A percentile compares a stretch with the other conserved stretches of the same genome.
phyloP scores from a whole-genome alignment of 2,113 vertebrate species.

The Ivindomyrus marchei region DNA sequence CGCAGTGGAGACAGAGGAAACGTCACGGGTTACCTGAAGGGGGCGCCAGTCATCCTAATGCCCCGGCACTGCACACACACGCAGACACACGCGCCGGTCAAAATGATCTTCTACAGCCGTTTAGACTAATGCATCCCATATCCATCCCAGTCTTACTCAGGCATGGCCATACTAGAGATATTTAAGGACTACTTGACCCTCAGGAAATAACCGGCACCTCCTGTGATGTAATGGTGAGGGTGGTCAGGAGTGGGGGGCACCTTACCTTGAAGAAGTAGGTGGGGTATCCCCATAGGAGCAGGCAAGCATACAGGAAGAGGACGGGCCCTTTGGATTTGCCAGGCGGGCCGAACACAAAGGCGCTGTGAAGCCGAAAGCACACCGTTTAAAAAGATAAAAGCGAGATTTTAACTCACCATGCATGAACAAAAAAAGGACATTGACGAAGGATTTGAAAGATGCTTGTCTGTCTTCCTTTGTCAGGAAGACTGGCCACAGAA shows the following conservation, averaged over 20 bases:
- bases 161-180: background rate
- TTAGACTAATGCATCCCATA: background rate
- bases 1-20: constrained; percentile 17
- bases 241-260: background rate
- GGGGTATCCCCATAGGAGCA: constrained; percentile 41
- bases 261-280: constrained; percentile 32
- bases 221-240: background rate
- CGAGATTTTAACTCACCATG: background rate
- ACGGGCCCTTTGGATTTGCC: constrained; percentile 33
- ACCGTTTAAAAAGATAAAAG: background rate
- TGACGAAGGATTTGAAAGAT: background rate
- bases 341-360: constrained; percentile 27
- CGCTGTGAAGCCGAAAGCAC: constrained; percentile 18
- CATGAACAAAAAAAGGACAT: background rate
- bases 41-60: background rate
- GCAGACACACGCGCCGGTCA: background rate
- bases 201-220: background rate
- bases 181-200: background rate
- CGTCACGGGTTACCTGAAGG: background rate
- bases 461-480: background rate
- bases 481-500: background rate
- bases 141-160: background rate
- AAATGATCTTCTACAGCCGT: background rate
- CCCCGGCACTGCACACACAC: background rate
- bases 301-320: constrained; percentile 34